Evolutionary conservation across 2,888 invertebrate genomes (phyloP).

Genomic region (Yponomeuta sedellus): DNA sequence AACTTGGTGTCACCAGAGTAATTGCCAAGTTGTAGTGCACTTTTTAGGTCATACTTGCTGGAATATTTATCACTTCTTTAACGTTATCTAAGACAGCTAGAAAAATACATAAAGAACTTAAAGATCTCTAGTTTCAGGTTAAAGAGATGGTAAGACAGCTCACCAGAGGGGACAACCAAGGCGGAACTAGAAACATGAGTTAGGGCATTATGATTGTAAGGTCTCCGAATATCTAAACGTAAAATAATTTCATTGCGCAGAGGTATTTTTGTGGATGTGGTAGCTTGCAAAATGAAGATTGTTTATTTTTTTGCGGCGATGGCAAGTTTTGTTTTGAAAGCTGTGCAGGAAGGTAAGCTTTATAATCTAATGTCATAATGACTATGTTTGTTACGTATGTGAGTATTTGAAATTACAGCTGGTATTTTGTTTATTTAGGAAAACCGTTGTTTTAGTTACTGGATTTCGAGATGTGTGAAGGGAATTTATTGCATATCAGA

Average conservation of each 20-base stretch:
- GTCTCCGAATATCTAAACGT: neutral
- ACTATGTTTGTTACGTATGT: too few relatives aligned
- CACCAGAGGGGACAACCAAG: neutral
- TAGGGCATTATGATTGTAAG: too few relatives aligned
- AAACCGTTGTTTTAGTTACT: too few relatives aligned
- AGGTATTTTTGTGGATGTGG: neutral
- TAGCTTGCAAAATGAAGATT: neutral
- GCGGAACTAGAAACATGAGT: neutral
- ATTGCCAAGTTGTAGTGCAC: neutral
- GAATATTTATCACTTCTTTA: slow-evolving; percentile 3
- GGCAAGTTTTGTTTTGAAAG: neutral
- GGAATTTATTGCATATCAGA: too few relatives aligned
- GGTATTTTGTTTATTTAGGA: too few relatives aligned
- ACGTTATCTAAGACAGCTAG: neutral
- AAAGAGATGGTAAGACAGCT: neutral
- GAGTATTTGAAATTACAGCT: too few relatives aligned
- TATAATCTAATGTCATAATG: too few relatives aligned
- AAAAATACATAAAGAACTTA: neutral
- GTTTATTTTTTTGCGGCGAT: neutral
- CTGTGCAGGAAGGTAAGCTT: neutral
- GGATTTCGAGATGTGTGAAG: too few relatives aligned
- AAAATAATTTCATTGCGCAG: neutral
- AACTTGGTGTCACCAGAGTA: too few relatives aligned
- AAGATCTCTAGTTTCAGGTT: neutral
- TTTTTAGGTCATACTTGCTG: neutral